phyloP scores from a whole-genome alignment of 2,888 invertebrate genomes.

The Yponomeuta evonymella region DNA sequence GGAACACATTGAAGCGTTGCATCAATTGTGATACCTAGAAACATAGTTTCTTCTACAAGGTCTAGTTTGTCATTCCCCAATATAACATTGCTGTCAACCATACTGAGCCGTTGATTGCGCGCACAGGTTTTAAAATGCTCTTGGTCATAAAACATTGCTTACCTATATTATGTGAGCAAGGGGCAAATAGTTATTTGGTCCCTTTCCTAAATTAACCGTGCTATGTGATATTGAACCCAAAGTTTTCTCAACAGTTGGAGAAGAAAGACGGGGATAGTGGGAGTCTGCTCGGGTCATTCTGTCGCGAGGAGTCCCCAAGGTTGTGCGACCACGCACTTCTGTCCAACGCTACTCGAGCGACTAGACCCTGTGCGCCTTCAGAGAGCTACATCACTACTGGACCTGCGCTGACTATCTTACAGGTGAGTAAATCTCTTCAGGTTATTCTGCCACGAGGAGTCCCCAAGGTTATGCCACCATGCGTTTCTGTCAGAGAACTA shows the following conservation, averaged over 20 bases:
- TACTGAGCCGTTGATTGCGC: no score
- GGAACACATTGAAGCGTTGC: no score
- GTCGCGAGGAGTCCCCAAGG: conserved; percentile 84
- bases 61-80: no score
- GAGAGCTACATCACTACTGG: conserved; percentile 88
- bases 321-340: conserved; percentile 85
- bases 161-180: no score
- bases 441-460: conserved; percentile 85
- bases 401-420: conserved; percentile 84
- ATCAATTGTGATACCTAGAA: no score
- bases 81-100: no score
- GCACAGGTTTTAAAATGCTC: no score
- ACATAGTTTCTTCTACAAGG: no score
- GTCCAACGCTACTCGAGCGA: conserved; percentile 82
- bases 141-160: no score
- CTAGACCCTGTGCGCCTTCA: conserved; percentile 80
- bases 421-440: conserved; percentile 79
- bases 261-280: conserved; percentile 59
- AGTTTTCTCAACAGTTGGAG: conserved; percentile 46
- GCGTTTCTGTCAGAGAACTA: conserved; percentile 81
- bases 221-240: not conserved
- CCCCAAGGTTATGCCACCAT: conserved; percentile 84
- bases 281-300: conserved; percentile 83
- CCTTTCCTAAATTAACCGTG: no score
- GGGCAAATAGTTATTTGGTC: no score